Base-by-base conservation (phyloP, 2,113 vertebrate genomes). In the Mus pahari region DNA sequence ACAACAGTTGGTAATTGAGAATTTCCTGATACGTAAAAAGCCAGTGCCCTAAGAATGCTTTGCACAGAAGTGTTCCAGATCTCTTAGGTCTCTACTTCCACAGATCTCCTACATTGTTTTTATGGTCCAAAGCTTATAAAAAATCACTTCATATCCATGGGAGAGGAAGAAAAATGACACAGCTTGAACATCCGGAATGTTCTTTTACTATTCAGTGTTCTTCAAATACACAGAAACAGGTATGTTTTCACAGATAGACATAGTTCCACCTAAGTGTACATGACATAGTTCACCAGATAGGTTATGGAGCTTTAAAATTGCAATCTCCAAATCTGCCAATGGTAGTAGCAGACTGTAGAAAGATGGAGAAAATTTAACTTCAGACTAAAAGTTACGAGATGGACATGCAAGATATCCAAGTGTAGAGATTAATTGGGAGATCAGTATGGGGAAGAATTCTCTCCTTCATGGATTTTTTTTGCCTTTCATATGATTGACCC, bases 311-410 rank as follows among this genome's bases (percentile, higher is more conserved):
- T 79, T 16, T 79, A 55, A 36, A 20, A 20, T 1, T 79, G 4
- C 5, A 24, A 13, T 81, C 50, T 58, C 50, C 33, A 81, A n/a
- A 89, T 10, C 66, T 39, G 45, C 31, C 53, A 66, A 9, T 58
- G 39, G 16, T 1, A 11, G 2, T 58, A 33, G 2, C 14, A 74
- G n/a, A n/a, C 53, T 53, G 5, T 31, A 45, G 8, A 75, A 6
- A 31, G 3, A 55, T 7, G n/a, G 20, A 86, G 7, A 62, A 5
- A 16, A 17, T 53, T 2, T 9, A 71, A 13, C 6, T 78, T 39
- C 17, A 48, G 14, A 1, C 0, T 62, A n/a, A 60, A 53, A 8
- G 16, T 26, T 26, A 42, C 9, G 0, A 24, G 42, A 8, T 39
- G 26, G 12, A 39, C 62, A 78, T 5, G 22, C 62, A 79, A 33